A percentile compares a stretch with the other conserved stretches of the same genome.
These are phyloP conservation scores for Falcaria lacertinaria DNA, from an alignment of 2,888 invertebrate species.

Conservation along the genomic window DNA sequence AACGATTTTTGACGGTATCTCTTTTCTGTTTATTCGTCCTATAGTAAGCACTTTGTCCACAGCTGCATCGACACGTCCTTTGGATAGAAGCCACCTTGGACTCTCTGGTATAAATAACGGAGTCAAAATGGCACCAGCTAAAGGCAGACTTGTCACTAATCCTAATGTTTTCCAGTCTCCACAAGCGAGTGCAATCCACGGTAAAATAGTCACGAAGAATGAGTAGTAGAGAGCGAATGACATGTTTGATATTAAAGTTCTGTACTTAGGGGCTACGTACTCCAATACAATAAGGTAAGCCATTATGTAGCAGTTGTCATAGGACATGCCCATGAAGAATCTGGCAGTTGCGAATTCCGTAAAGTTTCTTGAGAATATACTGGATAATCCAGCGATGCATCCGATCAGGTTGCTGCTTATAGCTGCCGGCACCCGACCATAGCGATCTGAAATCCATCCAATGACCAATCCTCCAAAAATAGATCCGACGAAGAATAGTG, in stretches of 20 bases:
- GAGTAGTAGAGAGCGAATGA: constrained; percentile 51
- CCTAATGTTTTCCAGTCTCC: constrained; percentile 51
- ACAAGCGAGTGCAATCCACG: constrained; percentile 47
- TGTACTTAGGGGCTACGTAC: constrained; percentile 52
- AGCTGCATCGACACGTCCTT: constrained; percentile 47
- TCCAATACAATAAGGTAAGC: constrained; percentile 49
- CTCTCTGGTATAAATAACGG: constrained; percentile 51
- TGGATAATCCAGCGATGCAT: constrained; percentile 40
- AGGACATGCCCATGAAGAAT: constrained; percentile 52
- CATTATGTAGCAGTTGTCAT: constrained; percentile 55
- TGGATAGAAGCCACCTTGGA: constrained; percentile 51
- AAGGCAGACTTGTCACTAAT: constrained; percentile 48
- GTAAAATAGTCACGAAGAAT: constrained; percentile 33
- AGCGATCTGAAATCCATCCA: constrained; percentile 52
- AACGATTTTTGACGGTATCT: constrained; percentile 39
- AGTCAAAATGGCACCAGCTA: constrained; percentile 37
- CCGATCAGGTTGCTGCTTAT: constrained; percentile 41
- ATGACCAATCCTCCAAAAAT: constrained; percentile 46
- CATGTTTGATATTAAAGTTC: constrained; percentile 43
- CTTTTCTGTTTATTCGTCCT: constrained; percentile 44
- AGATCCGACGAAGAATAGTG: constrained; percentile 51
- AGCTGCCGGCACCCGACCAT: constrained; percentile 46
- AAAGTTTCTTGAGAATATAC: constrained; percentile 40
- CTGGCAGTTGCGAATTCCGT: constrained; percentile 40
- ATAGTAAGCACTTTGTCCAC: constrained; percentile 42